Conservation (phyloP, 2,113 vertebrate species). For the Apistogramma diplotaenia region DNA sequence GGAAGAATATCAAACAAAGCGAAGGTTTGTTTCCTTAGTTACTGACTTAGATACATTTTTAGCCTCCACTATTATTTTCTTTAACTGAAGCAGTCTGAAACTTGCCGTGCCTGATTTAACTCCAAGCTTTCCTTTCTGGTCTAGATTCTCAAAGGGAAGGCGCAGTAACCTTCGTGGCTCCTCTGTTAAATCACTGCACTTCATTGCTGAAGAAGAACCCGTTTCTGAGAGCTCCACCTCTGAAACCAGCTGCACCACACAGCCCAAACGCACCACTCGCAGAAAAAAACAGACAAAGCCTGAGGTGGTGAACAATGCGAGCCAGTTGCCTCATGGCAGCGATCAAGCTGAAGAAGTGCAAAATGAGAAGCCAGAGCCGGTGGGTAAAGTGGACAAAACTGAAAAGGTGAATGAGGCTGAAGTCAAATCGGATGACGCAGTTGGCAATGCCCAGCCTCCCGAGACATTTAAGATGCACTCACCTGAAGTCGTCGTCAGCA, state of each 20-base stretch:
- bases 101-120: not conserved
- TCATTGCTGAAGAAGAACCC: conserved; percentile 59
- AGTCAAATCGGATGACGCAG: not conserved
- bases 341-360: not conserved
- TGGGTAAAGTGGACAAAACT: not conserved
- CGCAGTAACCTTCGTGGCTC: conserved; percentile 77
- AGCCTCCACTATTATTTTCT: too few species aligned
- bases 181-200: conserved; percentile 62
- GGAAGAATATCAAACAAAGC: conserved; percentile 74
- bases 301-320: conserved; percentile 25
- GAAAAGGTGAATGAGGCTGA: not conserved
- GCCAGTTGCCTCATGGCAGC: not conserved
- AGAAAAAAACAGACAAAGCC: conserved; percentile 62
- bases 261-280: conserved; percentile 67
- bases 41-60: too few species aligned
- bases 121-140: not conserved
- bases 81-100: not conserved
- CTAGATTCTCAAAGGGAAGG: conserved; percentile 75
- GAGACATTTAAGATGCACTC: not conserved
- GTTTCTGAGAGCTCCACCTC: conserved; percentile 3
- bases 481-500: conserved; percentile 39
- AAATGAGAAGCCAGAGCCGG: conserved; percentile 17
- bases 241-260: not conserved
- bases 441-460: not conserved
- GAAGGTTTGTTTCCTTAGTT: conserved; percentile 75